Conservation (phyloP, 23 tunicate species). For the Oikopleura dioica region DNA sequence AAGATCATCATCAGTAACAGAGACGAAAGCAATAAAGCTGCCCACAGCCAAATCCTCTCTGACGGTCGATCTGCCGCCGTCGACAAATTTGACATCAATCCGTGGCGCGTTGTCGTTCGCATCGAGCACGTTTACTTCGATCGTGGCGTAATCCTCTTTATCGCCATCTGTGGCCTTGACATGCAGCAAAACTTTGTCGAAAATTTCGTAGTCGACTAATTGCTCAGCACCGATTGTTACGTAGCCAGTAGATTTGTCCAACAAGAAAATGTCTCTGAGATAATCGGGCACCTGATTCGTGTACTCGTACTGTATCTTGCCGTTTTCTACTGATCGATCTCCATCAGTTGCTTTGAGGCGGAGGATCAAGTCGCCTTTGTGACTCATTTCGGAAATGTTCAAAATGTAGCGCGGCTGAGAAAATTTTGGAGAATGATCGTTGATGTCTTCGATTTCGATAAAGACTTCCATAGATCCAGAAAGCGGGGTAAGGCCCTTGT, state of each 20-base stretch:
- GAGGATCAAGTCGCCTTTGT: not conserved
- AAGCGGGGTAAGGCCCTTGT: not conserved
- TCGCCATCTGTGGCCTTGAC: not conserved
- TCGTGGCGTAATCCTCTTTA: constrained; percentile 30
- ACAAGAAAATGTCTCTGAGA: not conserved
- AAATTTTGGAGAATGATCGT: not conserved
- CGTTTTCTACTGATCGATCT: not conserved
- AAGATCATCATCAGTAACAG: constrained; percentile 47
- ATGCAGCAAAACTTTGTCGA: not conserved
- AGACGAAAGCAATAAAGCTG: constrained; percentile 37
- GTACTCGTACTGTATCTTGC: not conserved
- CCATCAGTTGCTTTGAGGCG: constrained; percentile 1
- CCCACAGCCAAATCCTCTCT: constrained; percentile 36
- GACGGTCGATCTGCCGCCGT: constrained; percentile 16
- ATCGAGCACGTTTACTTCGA: constrained; percentile 37
- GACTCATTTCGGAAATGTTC: not conserved
- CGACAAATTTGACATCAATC: constrained; percentile 38
- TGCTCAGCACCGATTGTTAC: not conserved
- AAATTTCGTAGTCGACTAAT: too few relatives aligned
- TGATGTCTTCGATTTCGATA: not conserved
- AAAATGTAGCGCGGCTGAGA: not conserved
- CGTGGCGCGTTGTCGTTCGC: constrained; percentile 52
- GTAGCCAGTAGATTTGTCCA: not conserved
- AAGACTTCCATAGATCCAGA: not conserved
- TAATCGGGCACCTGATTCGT: not conserved